A percentile compares a stretch with the other conserved stretches of the same genome.
These are phyloP conservation scores for Tangara arthus DNA, from an alignment of 2,797 vertebrate genomes.

Conservation along the genomic window DNA sequence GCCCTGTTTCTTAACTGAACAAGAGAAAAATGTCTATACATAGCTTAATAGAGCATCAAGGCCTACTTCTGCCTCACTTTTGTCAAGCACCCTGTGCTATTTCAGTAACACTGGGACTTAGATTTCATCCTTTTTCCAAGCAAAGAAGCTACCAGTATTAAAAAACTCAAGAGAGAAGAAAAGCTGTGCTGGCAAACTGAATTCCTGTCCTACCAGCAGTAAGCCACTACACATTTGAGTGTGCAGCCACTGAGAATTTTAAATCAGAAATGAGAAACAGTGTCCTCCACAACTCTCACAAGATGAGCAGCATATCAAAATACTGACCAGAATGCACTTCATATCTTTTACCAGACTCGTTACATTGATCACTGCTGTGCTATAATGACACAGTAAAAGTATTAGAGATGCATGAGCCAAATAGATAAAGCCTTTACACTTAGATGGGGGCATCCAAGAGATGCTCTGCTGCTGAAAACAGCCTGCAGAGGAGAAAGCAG, in stretches of 20 bases:
- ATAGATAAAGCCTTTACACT: neutral
- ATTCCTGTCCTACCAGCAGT: neutral
- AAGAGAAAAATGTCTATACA: neutral
- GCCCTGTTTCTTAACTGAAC: neutral
- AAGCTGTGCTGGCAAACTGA: neutral
- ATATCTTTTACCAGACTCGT: neutral
- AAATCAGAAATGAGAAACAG: too few species aligned
- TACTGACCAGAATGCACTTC: neutral
- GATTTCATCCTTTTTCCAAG: neutral
- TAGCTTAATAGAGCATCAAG: neutral
- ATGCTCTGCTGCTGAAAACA: neutral
- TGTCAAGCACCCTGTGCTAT: neutral
- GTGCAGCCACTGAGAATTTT: neutral
- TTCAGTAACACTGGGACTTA: neutral
- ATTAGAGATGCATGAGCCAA: neutral
- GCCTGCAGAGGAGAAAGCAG: neutral
- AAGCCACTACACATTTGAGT: neutral
- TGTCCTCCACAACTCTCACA: neutral
- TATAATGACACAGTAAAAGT: neutral
- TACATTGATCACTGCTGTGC: neutral
- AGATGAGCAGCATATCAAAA: neutral
- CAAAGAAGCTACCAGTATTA: neutral
- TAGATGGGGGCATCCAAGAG: neutral
- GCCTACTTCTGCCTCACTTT: neutral
- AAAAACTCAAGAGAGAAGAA: neutral